Conservation (phyloP, 2,888 invertebrate species). For the Lacanobia oleracea region DNA sequence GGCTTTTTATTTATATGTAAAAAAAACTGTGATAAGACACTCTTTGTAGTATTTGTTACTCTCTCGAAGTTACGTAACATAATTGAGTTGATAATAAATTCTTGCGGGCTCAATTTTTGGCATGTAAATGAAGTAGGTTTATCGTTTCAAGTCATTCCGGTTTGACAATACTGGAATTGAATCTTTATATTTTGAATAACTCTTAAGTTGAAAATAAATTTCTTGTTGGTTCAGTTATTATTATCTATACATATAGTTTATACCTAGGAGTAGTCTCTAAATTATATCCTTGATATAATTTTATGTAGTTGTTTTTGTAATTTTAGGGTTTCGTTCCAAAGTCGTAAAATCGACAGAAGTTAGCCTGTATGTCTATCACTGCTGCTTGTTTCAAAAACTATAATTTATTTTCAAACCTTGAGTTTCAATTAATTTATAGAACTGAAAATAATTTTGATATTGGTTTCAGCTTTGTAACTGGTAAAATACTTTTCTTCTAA, state of each 20-base stretch:
- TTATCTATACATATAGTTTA: background rate
- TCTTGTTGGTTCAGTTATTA: background rate
- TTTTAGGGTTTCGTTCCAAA: background rate
- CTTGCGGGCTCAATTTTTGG: background rate
- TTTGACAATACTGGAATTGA: background rate
- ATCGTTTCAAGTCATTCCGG: background rate
- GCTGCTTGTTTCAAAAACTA: background rate
- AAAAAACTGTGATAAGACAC: background rate
- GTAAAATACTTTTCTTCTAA: too few relatives aligned
- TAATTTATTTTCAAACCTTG: too few relatives aligned
- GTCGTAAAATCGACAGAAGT: background rate
- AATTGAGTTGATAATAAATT: background rate
- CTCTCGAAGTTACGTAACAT: background rate
- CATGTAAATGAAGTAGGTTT: too few relatives aligned
- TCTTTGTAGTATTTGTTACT: background rate
- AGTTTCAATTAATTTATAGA: too few relatives aligned
- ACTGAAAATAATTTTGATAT: too few relatives aligned
- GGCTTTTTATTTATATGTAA: constrained; percentile 3
- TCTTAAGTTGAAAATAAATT: background rate
- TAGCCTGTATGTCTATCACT: background rate
- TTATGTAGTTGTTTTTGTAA: background rate
- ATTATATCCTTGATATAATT: constrained; percentile 2
- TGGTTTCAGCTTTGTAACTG: too few relatives aligned
- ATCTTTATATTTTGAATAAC: background rate
- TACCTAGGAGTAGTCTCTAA: background rate